phyloP scores from a whole-genome alignment of 2,888 invertebrate species.

The Slavum lentiscoides region DNA sequence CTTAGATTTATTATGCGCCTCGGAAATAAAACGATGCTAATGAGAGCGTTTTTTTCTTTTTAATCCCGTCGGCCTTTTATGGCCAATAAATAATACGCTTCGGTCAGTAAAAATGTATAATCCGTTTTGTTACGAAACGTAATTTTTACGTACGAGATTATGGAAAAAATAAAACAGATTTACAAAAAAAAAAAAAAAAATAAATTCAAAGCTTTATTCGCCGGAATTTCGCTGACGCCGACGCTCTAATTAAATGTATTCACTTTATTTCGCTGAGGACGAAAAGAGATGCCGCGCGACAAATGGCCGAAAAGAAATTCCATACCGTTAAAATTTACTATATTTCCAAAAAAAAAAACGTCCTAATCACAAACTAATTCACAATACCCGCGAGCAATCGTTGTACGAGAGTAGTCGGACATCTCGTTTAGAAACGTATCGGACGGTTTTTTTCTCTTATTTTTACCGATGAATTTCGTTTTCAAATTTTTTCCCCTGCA shows the following conservation, averaged over 20 bases:
- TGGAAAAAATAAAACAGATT: slow-evolving; percentile 17
- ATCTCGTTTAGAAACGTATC: too few species aligned
- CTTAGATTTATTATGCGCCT: slow-evolving; percentile 7
- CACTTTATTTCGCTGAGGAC: too few species aligned
- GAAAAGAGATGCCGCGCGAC: too few species aligned
- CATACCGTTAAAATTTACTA: too few species aligned
- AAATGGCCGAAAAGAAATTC: too few species aligned
- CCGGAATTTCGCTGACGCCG: background rate
- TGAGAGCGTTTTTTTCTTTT: slow-evolving; percentile 35
- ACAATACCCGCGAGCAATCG: too few species aligned
- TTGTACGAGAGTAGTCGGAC: too few species aligned
- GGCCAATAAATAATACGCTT: slow-evolving; percentile 29
- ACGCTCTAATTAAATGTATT: slow-evolving; percentile 1
- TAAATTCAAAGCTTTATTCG: slow-evolving; percentile 10
- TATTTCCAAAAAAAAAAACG: too few species aligned
- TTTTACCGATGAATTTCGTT: too few species aligned
- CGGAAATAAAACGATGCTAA: slow-evolving; percentile 32
- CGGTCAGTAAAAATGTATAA: slow-evolving; percentile 36
- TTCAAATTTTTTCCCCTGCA: too few species aligned
- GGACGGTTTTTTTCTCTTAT: too few species aligned
- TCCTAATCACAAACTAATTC: too few species aligned
- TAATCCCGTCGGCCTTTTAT: slow-evolving; percentile 32
- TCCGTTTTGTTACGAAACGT: slow-evolving; percentile 17
- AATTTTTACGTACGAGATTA: slow-evolving; percentile 33
- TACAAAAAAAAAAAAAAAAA: slow-evolving; percentile 2